Percentiles rank a stretch among this genome's conserved stretches.
Evolutionary conservation across 92 coral and sea anemone genomes (phyloP).

Genomic region (Umimayanthus chanpuru): DNA sequence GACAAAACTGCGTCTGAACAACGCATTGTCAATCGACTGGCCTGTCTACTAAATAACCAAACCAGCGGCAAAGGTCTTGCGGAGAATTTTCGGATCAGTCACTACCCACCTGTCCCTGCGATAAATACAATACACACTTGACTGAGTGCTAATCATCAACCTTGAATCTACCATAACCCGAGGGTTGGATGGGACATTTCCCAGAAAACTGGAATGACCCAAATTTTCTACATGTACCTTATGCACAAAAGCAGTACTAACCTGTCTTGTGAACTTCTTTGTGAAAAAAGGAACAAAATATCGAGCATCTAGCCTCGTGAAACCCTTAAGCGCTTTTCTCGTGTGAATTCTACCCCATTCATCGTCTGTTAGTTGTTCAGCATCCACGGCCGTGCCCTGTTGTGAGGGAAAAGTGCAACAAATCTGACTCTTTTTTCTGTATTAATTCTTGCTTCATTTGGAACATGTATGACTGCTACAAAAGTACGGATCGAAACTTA

Average conservation of each 20-base stretch:
- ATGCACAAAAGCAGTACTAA: constrained; percentile 4
- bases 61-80: background rate
- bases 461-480: background rate
- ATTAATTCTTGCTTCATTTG: background rate
- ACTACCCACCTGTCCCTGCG: no score
- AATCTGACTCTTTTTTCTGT: background rate
- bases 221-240: background rate
- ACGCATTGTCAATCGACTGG: background rate
- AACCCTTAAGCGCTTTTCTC: constrained; percentile 87
- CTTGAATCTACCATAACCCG: no score
- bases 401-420: background rate
- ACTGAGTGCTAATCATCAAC: no score
- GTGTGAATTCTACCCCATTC: constrained; percentile 91
- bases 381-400: constrained; percentile 97
- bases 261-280: constrained; percentile 87
- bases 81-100: no score
- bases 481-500: background rate
- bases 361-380: constrained; percentile 96
- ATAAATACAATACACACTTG: no score
- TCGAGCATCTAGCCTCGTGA: constrained; percentile 90
- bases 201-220: no score
- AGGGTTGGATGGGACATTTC: no score
- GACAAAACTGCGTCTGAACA: background rate
- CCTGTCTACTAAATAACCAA: background rate
- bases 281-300: constrained; percentile 97